These are phyloP conservation scores for Apodemia zela DNA, from an alignment of 2,888 invertebrate genomes.

Conservation along the genomic window DNA sequence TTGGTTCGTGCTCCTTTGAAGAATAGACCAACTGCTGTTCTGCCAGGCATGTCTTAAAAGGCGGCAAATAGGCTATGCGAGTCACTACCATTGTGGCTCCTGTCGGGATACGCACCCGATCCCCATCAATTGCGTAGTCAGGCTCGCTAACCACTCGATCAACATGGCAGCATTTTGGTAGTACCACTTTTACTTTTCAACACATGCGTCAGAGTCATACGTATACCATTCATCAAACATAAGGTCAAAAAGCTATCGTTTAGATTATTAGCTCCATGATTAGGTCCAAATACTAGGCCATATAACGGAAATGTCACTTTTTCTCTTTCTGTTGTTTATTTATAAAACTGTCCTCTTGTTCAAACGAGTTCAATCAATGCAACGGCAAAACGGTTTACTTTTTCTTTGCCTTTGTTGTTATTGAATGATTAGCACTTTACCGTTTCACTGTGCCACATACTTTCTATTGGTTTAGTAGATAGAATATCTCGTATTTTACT, in stretches of 20 bases:
- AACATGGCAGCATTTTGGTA: too few species aligned
- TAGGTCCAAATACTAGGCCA: background rate
- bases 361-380: background rate
- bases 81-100: too few species aligned
- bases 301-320: conserved; percentile 9
- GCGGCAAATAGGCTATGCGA: too few species aligned
- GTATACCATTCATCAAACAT: background rate
- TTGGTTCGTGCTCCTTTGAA: too few species aligned
- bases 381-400: background rate
- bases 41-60: too few species aligned
- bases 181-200: too few species aligned
- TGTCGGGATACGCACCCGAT: too few species aligned
- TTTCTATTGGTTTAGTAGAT: background rate
- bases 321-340: background rate
- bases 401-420: background rate
- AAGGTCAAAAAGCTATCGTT: background rate
- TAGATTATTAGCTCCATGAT: background rate
- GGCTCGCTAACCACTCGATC: too few species aligned
- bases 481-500: background rate
- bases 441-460: background rate
- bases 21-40: too few species aligned
- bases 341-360: conserved; percentile 1
- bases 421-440: background rate
- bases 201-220: background rate
- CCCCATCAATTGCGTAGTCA: too few species aligned